Conservation (phyloP, 2,888 invertebrate species). For the Ennomos quercinarius region DNA sequence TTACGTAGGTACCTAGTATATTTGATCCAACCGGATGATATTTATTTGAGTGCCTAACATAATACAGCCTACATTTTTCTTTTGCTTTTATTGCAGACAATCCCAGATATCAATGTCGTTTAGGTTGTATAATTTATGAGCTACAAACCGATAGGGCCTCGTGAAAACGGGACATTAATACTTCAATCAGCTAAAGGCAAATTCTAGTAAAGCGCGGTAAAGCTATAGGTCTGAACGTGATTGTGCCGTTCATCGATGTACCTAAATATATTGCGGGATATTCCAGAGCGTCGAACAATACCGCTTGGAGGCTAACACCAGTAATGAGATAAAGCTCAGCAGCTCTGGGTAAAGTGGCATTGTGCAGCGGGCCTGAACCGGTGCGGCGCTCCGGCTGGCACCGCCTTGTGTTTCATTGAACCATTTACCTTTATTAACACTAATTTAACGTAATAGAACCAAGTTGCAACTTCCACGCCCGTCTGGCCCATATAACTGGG, state of each 20-base stretch:
- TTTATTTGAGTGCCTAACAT: constrained; percentile 4
- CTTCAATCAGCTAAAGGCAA: constrained; percentile 42
- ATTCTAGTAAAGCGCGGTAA: constrained; percentile 32
- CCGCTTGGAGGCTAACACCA: constrained; percentile 23
- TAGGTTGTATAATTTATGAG: constrained; percentile 37
- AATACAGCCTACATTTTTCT: constrained; percentile 6
- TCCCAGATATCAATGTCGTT: constrained; percentile 40
- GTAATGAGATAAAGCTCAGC: constrained; percentile 46
- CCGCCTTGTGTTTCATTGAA: constrained; percentile 60
- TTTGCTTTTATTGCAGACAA: constrained; percentile 32
- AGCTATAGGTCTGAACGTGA: constrained; percentile 25
- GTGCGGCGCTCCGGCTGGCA: constrained; percentile 56
- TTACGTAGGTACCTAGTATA: too few species aligned
- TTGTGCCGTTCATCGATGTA: constrained; percentile 31
- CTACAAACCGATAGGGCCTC: constrained; percentile 36
- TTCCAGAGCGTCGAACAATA: constrained; percentile 26
- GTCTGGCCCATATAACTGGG: constrained; percentile 70
- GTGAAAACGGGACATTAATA: constrained; percentile 42
- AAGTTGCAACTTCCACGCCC: constrained; percentile 61
- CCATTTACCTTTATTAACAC: constrained; percentile 74
- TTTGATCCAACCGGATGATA: neutral
- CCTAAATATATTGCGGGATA: constrained; percentile 36
- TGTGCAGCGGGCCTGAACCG: constrained; percentile 41
- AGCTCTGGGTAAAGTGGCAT: constrained; percentile 39
- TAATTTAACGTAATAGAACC: constrained; percentile 68